Conservation (phyloP, 2,113 vertebrate species). For the Syrrhaptes paradoxus region DNA sequence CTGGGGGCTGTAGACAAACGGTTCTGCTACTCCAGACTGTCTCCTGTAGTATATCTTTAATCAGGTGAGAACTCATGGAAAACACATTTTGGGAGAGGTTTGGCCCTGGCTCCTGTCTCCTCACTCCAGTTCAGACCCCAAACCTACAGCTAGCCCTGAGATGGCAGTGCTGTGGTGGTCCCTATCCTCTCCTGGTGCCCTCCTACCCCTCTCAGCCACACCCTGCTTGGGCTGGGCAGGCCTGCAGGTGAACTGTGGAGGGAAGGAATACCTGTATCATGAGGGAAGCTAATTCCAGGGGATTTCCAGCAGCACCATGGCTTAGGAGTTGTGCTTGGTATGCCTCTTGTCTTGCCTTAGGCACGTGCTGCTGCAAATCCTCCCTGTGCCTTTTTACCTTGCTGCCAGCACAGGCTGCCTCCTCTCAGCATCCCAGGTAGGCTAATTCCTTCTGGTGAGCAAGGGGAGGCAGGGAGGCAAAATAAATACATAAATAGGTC, state of each 20-base stretch:
- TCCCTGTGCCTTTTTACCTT: neutral
- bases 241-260: neutral
- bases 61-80: neutral
- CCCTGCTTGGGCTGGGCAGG: neutral
- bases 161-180: neutral
- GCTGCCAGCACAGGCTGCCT: neutral
- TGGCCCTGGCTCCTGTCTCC: neutral
- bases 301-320: neutral
- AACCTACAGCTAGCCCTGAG: neutral
- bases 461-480: neutral
- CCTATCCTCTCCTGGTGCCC: neutral
- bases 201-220: neutral
- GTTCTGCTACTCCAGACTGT: neutral
- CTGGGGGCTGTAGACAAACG: neutral
- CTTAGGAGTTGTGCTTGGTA: neutral
- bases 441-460: neutral
- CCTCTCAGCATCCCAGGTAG: neutral
- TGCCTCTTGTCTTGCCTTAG: neutral
- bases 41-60: neutral
- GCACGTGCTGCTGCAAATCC: neutral
- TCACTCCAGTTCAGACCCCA: neutral
- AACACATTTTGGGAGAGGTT: neutral
- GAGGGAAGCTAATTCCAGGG: neutral
- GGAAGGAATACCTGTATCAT: neutral
- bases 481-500: neutral